Evolutionary conservation across 2,797 vertebrate species (phyloP).

Genomic region (Acanthiza pusilla): DNA sequence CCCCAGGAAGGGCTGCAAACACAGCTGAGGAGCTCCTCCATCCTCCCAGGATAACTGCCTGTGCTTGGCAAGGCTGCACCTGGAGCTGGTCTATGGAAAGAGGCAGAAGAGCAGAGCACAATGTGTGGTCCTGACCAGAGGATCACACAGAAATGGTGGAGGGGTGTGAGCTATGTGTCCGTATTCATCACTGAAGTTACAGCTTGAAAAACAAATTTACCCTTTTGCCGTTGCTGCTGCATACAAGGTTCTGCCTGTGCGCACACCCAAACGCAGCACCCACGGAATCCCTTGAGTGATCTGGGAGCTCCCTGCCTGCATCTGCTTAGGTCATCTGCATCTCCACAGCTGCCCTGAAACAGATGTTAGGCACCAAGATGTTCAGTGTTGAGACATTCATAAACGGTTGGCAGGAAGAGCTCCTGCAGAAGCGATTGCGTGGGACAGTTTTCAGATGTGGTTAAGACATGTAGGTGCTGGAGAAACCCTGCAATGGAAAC

Average conservation of each 20-base stretch:
- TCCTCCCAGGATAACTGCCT: not conserved
- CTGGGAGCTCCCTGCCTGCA: not conserved
- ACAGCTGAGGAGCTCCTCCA: not conserved
- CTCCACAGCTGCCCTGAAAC: not conserved
- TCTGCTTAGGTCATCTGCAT: too few species aligned
- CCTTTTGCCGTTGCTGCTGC: accelerated
- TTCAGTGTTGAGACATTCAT: not conserved
- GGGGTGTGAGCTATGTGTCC: not conserved
- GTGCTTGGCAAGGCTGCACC: not conserved
- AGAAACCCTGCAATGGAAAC: not conserved
- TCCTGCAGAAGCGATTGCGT: accelerated
- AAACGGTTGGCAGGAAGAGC: accelerated
- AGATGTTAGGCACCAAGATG: not conserved
- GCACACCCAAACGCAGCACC: accelerated
- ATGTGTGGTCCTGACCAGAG: not conserved
- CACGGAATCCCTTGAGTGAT: too few species aligned
- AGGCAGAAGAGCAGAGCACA: not conserved
- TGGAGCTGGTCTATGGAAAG: not conserved
- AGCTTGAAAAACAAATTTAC: not conserved
- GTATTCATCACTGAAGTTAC: not conserved
- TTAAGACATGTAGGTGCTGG: not conserved
- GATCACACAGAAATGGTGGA: accelerated
- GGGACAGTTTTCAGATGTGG: not conserved
- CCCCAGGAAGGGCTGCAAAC: not conserved
- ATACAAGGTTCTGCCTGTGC: not conserved